Evolutionary conservation across 2,888 invertebrate species (phyloP).

Genomic region (Hirtodrosophila histrioides): DNA sequence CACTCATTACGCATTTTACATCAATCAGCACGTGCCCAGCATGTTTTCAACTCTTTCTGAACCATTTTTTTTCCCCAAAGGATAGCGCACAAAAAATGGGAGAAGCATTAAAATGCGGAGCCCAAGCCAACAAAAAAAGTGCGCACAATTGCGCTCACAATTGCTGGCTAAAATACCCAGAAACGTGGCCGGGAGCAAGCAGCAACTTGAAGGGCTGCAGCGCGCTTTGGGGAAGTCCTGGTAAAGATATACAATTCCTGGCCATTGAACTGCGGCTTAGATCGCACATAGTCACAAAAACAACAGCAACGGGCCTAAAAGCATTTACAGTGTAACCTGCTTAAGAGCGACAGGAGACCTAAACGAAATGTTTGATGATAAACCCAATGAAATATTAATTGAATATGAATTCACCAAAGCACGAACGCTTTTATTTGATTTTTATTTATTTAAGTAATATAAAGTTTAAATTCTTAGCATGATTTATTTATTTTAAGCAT

Average conservation of each 20-base stretch:
- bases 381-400: too few relatives aligned
- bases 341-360: background rate
- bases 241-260: conserved; percentile 13
- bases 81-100: conserved; percentile 1
- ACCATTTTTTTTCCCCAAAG: conserved; percentile 23
- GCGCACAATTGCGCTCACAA: conserved; percentile 71
- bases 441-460: too few relatives aligned
- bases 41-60: conserved; percentile 62
- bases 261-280: conserved; percentile 20
- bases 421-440: too few relatives aligned
- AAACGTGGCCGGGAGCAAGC: conserved; percentile 34
- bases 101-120: conserved; percentile 57
- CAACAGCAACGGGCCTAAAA: background rate
- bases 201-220: background rate
- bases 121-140: conserved; percentile 41
- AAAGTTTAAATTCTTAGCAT: too few relatives aligned
- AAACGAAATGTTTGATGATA: background rate
- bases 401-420: too few relatives aligned
- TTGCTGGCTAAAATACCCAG: conserved; percentile 56
- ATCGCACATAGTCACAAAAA: conserved; percentile 1
- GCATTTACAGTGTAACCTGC: conserved; percentile 7
- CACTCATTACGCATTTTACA: conserved; percentile 78
- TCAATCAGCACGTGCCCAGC: conserved; percentile 77
- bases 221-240: background rate
- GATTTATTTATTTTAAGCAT: too few relatives aligned